Evolutionary conservation across 2,888 invertebrate species (phyloP).

Genomic region (Arrhopalites spinosus): DNA sequence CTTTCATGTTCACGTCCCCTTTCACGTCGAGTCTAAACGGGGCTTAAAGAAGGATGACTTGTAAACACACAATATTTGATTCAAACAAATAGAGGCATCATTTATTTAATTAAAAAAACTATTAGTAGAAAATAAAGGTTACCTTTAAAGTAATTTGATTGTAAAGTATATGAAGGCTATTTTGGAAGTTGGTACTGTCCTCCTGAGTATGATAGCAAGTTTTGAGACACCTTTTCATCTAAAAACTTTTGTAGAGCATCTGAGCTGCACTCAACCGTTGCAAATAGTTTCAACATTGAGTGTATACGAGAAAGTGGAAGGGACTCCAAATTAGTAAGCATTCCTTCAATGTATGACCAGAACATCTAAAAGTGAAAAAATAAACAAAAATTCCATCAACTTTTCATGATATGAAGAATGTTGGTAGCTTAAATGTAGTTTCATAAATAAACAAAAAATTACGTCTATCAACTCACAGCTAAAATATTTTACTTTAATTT

Average conservation of each 20-base stretch:
- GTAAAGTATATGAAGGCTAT: conserved; percentile 15
- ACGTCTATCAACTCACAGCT: too few relatives aligned
- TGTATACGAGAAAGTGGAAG: conserved; percentile 90
- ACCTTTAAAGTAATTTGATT: too few relatives aligned
- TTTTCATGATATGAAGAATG: not conserved
- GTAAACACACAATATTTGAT: too few relatives aligned
- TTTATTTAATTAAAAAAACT: too few relatives aligned
- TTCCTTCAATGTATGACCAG: conserved; percentile 96
- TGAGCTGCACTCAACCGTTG: conserved; percentile 86
- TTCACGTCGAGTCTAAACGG: too few relatives aligned
- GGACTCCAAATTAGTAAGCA: conserved; percentile 92
- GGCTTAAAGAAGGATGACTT: too few relatives aligned
- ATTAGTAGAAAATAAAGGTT: too few relatives aligned
- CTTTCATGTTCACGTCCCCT: too few relatives aligned
- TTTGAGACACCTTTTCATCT: conserved; percentile 77
- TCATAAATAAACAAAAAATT: conserved; percentile 5
- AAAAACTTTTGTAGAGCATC: conserved; percentile 87
- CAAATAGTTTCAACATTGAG: conserved; percentile 96
- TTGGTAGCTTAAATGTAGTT: not conserved
- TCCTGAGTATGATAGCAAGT: conserved; percentile 49
- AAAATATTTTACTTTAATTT: too few relatives aligned
- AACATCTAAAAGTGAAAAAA: conserved; percentile 68
- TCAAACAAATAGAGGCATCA: too few relatives aligned
- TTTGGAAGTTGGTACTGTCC: conserved; percentile 54
- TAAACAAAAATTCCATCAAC: not conserved